Base-by-base conservation (phyloP, 2,113 vertebrate species). In the Theropithecus gelada region DNA sequence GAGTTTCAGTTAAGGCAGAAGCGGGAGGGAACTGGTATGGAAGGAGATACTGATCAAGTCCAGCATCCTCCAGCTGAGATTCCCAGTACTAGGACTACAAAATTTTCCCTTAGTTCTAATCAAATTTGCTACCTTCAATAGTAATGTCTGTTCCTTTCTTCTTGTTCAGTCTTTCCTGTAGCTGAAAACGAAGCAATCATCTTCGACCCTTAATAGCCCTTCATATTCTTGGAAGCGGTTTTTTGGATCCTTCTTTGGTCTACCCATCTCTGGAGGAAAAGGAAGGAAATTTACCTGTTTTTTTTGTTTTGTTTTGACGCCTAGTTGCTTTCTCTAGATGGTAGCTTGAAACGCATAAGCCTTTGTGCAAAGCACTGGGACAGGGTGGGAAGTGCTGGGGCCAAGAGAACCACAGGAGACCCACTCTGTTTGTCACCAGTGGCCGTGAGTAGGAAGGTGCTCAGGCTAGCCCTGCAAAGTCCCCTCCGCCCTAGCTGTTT, bases 131-230 rank as follows among this genome's bases (percentile, higher is more conserved):
- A 18, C 78, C 70, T 73, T 22, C 55, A 0, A 11, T 1, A 7
- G 50, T 35, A 14, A 57, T 1, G 50, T 30, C 52, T 45, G 23
- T 48, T 12, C 35, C 38, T 35, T 50, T 78, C 80, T 40, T 14
- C 90, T 68, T 1, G 0, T 45, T 50, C 73, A 0, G 2, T 30
- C 78, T 76, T 94, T 75, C 57, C 81, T 57, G 66, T 72, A 95
- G 92, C 93, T 38, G 32, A 82, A 91, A 96, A 94, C 88, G 93
- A 96, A 94, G 50, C 88, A 14, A 91, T 93, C 59, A 1, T 61
- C 87, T 43, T 45, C n/a, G 0, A 73, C 14, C 79, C 91, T 93
- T 25, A 32, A 66, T 78, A 87, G 72, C 90, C 30, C 66, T 78
- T 93, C 52, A 8, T 48, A 27, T 85, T 89, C 95, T 73, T 7